These are phyloP conservation scores for Sepiola atlantica DNA, from an alignment of 2,888 invertebrate genomes.

Conservation along the genomic window DNA sequence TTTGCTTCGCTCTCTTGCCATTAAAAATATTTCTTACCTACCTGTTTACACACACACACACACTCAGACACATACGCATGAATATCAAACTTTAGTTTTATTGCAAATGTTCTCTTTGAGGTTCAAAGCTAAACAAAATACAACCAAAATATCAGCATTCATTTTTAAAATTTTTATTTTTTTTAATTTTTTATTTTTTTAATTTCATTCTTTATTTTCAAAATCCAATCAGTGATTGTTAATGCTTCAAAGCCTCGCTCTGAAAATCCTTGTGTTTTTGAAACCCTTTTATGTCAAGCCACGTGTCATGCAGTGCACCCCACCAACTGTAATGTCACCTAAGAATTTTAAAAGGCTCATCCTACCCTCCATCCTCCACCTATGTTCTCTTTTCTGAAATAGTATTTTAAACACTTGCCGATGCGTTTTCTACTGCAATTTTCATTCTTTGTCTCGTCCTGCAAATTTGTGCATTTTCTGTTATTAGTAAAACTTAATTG, in stretches of 20 bases:
- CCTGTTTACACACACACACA: too few relatives aligned
- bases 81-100: background rate
- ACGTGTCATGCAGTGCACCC: background rate
- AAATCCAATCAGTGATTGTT: background rate
- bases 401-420: background rate
- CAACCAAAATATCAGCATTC: background rate
- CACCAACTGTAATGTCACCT: background rate
- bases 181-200: background rate
- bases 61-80: background rate
- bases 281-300: background rate
- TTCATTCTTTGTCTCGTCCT: background rate
- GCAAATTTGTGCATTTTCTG: background rate
- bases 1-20: background rate
- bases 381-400: background rate
- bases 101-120: background rate
- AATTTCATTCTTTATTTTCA: background rate
- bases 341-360: background rate
- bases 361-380: background rate
- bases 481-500: background rate
- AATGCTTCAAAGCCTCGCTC: conserved; percentile 1
- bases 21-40: background rate
- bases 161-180: background rate
- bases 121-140: background rate
- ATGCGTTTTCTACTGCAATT: background rate
- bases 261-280: background rate